phyloP scores from a whole-genome alignment of 2,113 vertebrate genomes.

The Gadus macrocephalus region DNA sequence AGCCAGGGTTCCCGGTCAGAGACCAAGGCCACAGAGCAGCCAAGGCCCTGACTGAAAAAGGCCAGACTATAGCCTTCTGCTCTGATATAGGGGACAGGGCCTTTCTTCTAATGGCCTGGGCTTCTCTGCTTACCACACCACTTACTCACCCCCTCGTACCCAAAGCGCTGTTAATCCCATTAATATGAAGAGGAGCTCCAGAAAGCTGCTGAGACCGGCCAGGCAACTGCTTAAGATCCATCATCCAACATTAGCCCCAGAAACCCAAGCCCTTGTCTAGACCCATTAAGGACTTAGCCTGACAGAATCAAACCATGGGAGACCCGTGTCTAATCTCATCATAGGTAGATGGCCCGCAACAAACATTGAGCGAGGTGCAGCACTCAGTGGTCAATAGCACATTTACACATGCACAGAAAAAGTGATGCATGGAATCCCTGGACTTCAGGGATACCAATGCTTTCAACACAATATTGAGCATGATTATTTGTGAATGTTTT shows the following conservation, averaged over 20 bases:
- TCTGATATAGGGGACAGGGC: constrained; percentile 48
- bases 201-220: constrained; percentile 48
- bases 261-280: constrained; percentile 70
- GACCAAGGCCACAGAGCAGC: constrained; percentile 41
- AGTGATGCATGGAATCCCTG: neutral
- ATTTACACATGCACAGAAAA: constrained; percentile 10
- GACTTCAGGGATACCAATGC: neutral
- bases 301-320: constrained; percentile 55
- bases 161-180: constrained; percentile 71
- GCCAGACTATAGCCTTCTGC: constrained; percentile 48
- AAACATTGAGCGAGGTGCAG: constrained; percentile 3
- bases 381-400: neutral
- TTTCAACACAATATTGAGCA: constrained; percentile 3
- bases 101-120: constrained; percentile 58
- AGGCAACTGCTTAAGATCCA: constrained; percentile 64
- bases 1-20: constrained; percentile 34
- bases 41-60: constrained; percentile 37
- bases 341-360: constrained; percentile 34
- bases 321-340: constrained; percentile 35
- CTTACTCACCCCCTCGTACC: constrained; percentile 50
- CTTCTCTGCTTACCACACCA: constrained; percentile 59
- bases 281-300: constrained; percentile 58
- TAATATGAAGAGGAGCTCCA: constrained; percentile 66
- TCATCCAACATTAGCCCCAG: constrained; percentile 62
- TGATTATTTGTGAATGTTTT: constrained; percentile 16